These are phyloP conservation scores for Saccopteryx leptura DNA, from an alignment of 2,113 vertebrate species.

Conservation along the genomic window DNA sequence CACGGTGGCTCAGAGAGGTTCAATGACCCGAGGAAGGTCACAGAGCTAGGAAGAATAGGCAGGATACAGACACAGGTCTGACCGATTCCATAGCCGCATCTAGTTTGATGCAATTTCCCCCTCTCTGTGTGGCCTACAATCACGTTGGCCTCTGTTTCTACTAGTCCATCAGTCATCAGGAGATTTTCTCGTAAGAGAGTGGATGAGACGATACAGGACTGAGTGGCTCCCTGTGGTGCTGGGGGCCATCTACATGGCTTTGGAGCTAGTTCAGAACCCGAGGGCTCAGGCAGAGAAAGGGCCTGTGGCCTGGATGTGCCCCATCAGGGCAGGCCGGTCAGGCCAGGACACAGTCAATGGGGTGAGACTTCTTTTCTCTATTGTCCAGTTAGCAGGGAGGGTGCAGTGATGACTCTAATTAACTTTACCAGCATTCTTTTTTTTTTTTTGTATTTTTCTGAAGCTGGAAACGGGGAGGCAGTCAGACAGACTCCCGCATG, in stretches of 20 bases:
- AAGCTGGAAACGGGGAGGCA: too few species aligned
- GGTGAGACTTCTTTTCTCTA: slow-evolving; percentile 68
- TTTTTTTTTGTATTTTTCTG: too few species aligned
- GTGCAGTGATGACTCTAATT: slow-evolving; percentile 75
- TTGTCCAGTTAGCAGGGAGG: slow-evolving; percentile 80
- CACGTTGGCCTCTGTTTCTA: neutral
- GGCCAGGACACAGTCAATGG: slow-evolving; percentile 69
- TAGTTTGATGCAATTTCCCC: neutral
- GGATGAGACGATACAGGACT: neutral
- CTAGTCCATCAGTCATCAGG: neutral
- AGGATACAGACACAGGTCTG: neutral
- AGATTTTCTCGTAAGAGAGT: neutral
- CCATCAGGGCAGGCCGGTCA: slow-evolving; percentile 56
- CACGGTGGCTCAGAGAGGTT: neutral
- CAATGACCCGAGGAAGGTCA: neutral
- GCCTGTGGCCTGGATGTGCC: slow-evolving; percentile 48
- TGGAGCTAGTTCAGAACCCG: neutral
- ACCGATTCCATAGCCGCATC: neutral
- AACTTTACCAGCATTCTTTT: slow-evolving; percentile 75
- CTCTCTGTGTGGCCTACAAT: neutral
- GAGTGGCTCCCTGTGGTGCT: neutral
- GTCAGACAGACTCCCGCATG: too few species aligned
- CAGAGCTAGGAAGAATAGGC: neutral
- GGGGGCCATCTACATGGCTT: neutral
- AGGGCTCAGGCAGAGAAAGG: slow-evolving; percentile 9